Percentiles rank a stretch among this genome's conserved stretches.
These are phyloP conservation scores for Atlantisia rogersi DNA, from an alignment of 2,113 vertebrate genomes.

Conservation along the genomic window DNA sequence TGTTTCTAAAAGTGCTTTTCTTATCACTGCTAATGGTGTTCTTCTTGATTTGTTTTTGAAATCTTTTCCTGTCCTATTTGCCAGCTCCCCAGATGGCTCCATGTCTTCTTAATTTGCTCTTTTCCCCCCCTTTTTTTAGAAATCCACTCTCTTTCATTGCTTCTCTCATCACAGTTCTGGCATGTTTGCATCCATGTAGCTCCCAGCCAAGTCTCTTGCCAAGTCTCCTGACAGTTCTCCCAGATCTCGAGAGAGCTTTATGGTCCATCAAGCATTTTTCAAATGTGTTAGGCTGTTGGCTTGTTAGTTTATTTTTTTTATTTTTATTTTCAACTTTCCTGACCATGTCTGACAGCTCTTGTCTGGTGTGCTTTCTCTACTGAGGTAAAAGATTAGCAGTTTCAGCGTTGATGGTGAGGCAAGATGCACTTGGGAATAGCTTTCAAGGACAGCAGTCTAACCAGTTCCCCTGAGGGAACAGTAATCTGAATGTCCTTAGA, in stretches of 20 bases:
- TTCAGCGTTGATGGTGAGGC: not conserved
- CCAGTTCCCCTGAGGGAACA: not conserved
- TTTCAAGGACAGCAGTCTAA: not conserved
- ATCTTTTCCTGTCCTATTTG: slow-evolving; percentile 20
- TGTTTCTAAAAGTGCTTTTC: slow-evolving; percentile 37
- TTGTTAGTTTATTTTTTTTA: not conserved
- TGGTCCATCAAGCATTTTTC: slow-evolving; percentile 1
- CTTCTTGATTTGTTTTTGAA: slow-evolving; percentile 36
- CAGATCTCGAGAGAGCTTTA: not conserved
- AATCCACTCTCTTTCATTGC: not conserved
- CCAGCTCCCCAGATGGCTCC: slow-evolving; percentile 31
- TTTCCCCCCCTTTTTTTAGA: not conserved
- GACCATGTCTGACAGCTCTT: not conserved
- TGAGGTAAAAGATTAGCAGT: not conserved
- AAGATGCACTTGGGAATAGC: not conserved
- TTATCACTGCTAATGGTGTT: slow-evolving; percentile 31
- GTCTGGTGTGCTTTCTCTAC: not conserved
- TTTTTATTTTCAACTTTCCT: not conserved
- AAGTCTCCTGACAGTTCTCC: slow-evolving; percentile 23
- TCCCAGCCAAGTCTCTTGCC: slow-evolving; percentile 12
- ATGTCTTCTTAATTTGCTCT: slow-evolving; percentile 28
- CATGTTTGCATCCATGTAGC: not conserved
- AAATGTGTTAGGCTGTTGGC: slow-evolving; percentile 1
- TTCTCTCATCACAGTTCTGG: slow-evolving; percentile 35
- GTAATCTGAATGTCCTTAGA: not conserved